Evolutionary conservation across 2,888 invertebrate species (phyloP).

Genomic region (Neoascia interrupta): DNA sequence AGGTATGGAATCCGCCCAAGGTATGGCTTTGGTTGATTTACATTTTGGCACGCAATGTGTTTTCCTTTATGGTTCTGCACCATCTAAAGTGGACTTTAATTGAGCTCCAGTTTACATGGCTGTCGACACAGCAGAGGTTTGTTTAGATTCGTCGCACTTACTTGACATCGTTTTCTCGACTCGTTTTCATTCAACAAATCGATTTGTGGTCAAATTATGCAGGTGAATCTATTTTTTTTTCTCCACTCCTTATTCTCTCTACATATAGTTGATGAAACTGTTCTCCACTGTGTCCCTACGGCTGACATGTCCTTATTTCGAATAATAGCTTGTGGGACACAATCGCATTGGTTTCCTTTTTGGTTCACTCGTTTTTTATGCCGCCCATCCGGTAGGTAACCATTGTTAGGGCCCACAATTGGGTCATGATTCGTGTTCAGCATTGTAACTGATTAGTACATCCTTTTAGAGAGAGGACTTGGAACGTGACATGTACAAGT

Average conservation of each 20-base stretch:
- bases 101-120: constrained; percentile 12
- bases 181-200: no score
- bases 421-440: constrained; percentile 36
- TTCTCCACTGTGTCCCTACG: no score
- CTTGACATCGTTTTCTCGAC: no score
- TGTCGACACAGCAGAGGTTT: no score
- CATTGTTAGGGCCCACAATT: constrained; percentile 45
- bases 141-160: no score
- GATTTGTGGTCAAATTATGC: constrained; percentile 45
- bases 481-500: constrained; percentile 43
- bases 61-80: neutral
- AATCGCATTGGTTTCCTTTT: neutral
- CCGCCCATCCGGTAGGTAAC: neutral
- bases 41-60: constrained; percentile 60
- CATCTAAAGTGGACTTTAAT: constrained; percentile 18
- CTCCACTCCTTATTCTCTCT: no score
- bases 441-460: constrained; percentile 26
- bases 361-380: no score
- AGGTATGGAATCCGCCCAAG: constrained; percentile 4
- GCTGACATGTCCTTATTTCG: constrained; percentile 7
- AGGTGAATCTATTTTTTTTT: constrained; percentile 51
- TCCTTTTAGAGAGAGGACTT: constrained; percentile 27
- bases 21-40: constrained; percentile 52
- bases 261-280: no score
- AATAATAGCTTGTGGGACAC: constrained; percentile 10